phyloP scores from a whole-genome alignment of 2,797 vertebrate species.

The Picus viridis region DNA sequence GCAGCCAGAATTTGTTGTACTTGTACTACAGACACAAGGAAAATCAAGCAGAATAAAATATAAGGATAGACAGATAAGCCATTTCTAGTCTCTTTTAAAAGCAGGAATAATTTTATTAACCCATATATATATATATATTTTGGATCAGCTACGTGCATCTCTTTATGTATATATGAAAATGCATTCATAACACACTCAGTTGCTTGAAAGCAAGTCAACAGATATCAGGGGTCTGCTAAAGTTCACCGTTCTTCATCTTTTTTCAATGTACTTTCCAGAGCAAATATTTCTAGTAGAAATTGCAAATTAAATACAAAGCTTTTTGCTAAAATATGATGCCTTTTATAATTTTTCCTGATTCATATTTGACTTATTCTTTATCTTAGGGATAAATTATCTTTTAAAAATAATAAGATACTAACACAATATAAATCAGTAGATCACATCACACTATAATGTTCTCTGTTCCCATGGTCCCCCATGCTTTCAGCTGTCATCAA shows the following conservation, averaged over 20 bases:
- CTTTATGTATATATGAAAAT: background rate
- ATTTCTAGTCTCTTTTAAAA: background rate
- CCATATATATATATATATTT: background rate
- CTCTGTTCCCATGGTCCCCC: rapidly evolving
- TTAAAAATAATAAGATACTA: background rate
- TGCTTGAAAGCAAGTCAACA: background rate
- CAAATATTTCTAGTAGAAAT: background rate
- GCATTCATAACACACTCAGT: background rate
- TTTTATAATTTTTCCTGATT: background rate
- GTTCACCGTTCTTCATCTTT: background rate
- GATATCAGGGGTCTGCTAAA: background rate
- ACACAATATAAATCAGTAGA: background rate
- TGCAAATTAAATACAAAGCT: background rate
- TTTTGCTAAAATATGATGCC: background rate
- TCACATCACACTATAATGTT: background rate
- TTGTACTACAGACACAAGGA: background rate
- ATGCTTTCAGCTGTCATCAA: background rate
- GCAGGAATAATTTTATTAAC: background rate
- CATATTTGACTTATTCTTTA: background rate
- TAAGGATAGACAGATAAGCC: background rate
- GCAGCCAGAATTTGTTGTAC: background rate
- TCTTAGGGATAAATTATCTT: background rate
- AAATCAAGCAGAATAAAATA: background rate
- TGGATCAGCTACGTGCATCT: background rate
- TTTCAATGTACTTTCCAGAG: background rate